Percentiles rank a stretch among this genome's conserved stretches.
Conservation (phyloP, 2,888 invertebrate species). For the Sarcophaga subvicina region DNA sequence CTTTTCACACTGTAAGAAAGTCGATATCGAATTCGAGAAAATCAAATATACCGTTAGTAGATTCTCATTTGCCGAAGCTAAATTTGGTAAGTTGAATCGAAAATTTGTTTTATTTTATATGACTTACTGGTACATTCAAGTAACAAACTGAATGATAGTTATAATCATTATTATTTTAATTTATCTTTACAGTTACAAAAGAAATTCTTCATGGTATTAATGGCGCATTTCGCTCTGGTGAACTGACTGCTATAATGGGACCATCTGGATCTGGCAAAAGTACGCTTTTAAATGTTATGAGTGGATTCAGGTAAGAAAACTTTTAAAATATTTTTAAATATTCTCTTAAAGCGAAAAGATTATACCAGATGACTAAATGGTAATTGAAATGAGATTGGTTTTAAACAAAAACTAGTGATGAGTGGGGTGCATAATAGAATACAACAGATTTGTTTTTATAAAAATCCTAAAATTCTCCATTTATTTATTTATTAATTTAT, state of each 20-base stretch:
- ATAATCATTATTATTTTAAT: no score
- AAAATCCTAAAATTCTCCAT: no score
- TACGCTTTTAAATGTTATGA: constrained; percentile 93
- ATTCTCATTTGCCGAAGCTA: constrained; percentile 84
- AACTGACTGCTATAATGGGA: constrained; percentile 86
- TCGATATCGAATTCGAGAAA: constrained; percentile 87
- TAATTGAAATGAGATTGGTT: no score
- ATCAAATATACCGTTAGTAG: constrained; percentile 85
- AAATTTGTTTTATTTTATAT: no score
- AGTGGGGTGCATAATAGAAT: no score
- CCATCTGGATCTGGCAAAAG: constrained; percentile 91
- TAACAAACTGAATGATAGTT: background rate
- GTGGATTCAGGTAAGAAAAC: constrained; percentile 90
- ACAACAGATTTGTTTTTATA: no score
- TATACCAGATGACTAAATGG: no score
- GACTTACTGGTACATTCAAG: no score
- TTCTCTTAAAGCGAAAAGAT: background rate
- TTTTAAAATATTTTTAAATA: background rate
- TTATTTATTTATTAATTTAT: no score
- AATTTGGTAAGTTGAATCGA: constrained; percentile 83
- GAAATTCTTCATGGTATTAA: constrained; percentile 85
- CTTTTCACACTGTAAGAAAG: constrained; percentile 83
- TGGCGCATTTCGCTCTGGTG: constrained; percentile 85
- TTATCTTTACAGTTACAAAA: constrained; percentile 81
- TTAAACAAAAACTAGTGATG: no score